These are phyloP conservation scores for Pocillopora damicornis DNA, from an alignment of 64 coral and sea anemone genomes.

Conservation along the genomic window DNA sequence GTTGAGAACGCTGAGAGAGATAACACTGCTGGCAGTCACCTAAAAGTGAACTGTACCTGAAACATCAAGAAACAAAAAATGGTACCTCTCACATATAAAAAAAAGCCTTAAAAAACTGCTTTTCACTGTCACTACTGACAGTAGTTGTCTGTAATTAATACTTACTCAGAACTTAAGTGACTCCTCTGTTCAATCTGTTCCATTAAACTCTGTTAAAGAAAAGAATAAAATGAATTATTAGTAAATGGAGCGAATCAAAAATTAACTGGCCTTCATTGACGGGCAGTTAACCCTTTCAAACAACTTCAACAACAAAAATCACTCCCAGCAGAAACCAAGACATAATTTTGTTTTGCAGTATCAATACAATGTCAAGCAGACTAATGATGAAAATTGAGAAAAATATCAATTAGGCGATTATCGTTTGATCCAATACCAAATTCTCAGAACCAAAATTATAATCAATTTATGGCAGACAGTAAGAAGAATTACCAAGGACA, in stretches of 20 bases:
- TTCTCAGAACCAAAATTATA: too few relatives aligned
- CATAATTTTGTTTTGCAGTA: too few relatives aligned
- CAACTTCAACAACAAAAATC: neutral
- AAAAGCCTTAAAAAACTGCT: neutral
- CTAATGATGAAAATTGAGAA: too few relatives aligned
- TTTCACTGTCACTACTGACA: neutral
- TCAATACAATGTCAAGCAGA: too few relatives aligned
- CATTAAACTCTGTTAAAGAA: conserved; percentile 72
- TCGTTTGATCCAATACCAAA: too few relatives aligned
- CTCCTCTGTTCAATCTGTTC: conserved; percentile 98
- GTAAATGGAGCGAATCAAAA: too few relatives aligned
- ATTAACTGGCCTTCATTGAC: neutral
- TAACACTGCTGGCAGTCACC: conserved; percentile 95
- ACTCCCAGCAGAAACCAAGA: too few relatives aligned
- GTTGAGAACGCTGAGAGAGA: conserved; percentile 80
- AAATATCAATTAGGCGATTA: too few relatives aligned
- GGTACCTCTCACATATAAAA: neutral
- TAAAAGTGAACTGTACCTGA: conserved; percentile 82
- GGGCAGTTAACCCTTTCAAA: neutral
- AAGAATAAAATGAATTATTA: neutral
- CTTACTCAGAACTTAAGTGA: conserved; percentile 79
- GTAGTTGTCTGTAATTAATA: neutral
- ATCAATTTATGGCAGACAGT: too few relatives aligned
- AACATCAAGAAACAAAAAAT: conserved; percentile 4
- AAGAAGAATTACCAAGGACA: too few relatives aligned